Percentiles rank a stretch among this genome's conserved stretches.
Evolutionary conservation across 2,797 vertebrate genomes (phyloP).

Genomic region (Channallabes apus): DNA sequence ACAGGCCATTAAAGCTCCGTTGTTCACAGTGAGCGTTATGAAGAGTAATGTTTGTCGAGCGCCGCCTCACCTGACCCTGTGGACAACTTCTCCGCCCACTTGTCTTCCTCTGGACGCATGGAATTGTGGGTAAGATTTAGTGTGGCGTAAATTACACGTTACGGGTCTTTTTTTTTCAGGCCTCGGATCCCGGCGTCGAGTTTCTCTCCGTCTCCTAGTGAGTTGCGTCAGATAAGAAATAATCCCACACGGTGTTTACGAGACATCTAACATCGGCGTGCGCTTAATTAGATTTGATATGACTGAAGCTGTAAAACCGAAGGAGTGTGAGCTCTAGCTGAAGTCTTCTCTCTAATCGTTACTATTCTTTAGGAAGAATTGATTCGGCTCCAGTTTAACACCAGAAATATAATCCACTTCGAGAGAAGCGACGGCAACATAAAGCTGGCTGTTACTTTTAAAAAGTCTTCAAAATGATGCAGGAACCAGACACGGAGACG

Average conservation of each 20-base stretch:
- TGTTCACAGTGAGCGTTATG: neutral
- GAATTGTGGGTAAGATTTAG: neutral
- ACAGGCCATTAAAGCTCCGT: neutral
- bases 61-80: neutral
- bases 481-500: neutral
- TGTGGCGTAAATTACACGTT: neutral
- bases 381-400: neutral
- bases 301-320: neutral
- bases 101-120: neutral
- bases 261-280: neutral
- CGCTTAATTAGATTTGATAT: neutral
- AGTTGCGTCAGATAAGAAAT: neutral
- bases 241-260: neutral
- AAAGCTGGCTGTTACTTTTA: neutral
- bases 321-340: neutral
- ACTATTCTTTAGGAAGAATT: neutral
- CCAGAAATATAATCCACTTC: neutral
- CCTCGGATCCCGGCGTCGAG: neutral
- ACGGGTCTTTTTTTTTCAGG: neutral
- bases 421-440: neutral
- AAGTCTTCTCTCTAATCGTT: neutral
- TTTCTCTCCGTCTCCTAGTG: neutral
- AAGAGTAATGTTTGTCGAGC: neutral
- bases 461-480: no score
- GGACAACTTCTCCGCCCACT: neutral